phyloP scores from a whole-genome alignment of 2,888 invertebrate species.

The Parnassius apollo region DNA sequence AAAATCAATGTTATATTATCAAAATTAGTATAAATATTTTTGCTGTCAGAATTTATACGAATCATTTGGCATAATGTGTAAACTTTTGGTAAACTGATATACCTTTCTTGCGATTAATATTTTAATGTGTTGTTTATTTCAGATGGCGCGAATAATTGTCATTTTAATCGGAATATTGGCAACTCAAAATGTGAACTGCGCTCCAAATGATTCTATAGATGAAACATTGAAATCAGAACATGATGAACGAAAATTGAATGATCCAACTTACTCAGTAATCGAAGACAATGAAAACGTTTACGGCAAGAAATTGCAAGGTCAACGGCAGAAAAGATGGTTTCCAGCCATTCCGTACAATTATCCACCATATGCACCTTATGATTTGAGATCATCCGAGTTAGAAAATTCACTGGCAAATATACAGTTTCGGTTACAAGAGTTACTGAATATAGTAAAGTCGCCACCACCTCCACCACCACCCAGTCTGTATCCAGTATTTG shows the following conservation, averaged over 20 bases:
- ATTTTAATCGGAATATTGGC: conserved; percentile 46
- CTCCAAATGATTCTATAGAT: conserved; percentile 47
- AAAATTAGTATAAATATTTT: too few relatives aligned
- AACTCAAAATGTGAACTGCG: conserved; percentile 47
- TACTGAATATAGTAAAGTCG: conserved; percentile 31
- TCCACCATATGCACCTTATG: conserved; percentile 9
- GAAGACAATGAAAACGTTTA: conserved; percentile 36
- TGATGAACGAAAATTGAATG: conserved; percentile 39
- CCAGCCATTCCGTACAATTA: conserved; percentile 34
- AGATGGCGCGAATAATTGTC: conserved; percentile 54
- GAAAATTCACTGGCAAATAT: conserved; percentile 16
- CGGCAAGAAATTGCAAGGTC: conserved; percentile 35
- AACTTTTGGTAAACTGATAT: too few relatives aligned
- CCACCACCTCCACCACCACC: conserved; percentile 36
- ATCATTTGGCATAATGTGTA: too few relatives aligned
- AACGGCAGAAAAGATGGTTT: conserved; percentile 44
- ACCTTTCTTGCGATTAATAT: too few relatives aligned
- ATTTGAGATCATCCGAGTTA: conserved; percentile 22
- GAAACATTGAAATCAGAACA: conserved; percentile 13
- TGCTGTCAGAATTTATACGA: too few relatives aligned
- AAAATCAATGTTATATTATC: too few relatives aligned
- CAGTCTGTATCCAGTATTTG: conserved; percentile 45
- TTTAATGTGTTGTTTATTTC: conserved; percentile 42
- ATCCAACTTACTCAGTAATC: conserved; percentile 32
- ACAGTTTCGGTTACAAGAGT: conserved; percentile 16